Evolutionary conservation across 2,888 invertebrate species (phyloP), one percentile per base, ranked within the genome.

Genomic region (Ptychoptera contaminata): DNA sequence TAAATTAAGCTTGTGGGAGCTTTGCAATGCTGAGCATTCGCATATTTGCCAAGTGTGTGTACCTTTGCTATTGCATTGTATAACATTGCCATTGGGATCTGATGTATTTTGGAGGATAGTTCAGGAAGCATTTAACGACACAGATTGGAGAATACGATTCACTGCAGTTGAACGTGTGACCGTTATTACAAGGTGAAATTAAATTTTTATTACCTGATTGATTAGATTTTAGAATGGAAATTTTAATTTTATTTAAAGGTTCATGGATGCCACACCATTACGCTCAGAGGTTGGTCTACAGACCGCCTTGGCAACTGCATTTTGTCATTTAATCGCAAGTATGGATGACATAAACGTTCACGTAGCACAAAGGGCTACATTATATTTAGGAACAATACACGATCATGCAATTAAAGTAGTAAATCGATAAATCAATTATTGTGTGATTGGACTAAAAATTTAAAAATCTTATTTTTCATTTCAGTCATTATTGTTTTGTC

Each of bases 101-200:
- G 94, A 96, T 62, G 86, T 93, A 39, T 90, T 98, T 63, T 97
- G 97, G 84, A 78, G 82, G 51, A 77, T 93, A n/a, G 79, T 98
- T 44, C 86, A 96, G 58, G 85, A 88, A 56, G 87, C 91, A 60
- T 99, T 97, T 67, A 91, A 92, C 53, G 82, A 79, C 59, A 72
- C 74, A 8, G 88, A 93, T 63, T 91, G 94, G 83, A 77, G 82
- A 50, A 75, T 80, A 14, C 72, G 98, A 52, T 97, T 96, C 68
- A 80, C 85, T 40, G 93, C 97, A 30, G 96, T 97, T 34, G 98
- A 97, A 67, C 74, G 93, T 51, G 92, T 94, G 32, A 88, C 91
- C 32, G 79, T 94, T 45, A 79, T 98, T 49, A 91, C 92, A 29
- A 74, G 82, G 23, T 23, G n/a, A n/a, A 23, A 23, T 23, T 7